phyloP scores from a whole-genome alignment of 2,888 invertebrate species.

The Ceraclea dissimilis region DNA sequence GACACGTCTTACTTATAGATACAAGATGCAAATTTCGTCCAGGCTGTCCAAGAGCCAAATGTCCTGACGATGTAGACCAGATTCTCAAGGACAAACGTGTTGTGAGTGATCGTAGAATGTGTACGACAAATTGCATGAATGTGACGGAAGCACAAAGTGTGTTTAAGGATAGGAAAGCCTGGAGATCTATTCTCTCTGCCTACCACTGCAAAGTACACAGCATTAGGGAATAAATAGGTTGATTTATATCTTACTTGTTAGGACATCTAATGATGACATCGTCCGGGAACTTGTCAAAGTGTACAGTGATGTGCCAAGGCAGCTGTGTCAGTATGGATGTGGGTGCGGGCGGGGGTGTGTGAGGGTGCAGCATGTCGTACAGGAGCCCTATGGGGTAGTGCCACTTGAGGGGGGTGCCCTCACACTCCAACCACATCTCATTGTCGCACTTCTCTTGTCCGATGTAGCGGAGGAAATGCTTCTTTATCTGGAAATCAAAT shows the following conservation, averaged over 20 bases:
- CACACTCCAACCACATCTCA: constrained; percentile 92
- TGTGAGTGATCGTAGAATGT: too few species aligned
- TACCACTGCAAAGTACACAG: too few species aligned
- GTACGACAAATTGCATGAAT: too few species aligned
- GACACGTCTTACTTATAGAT: too few species aligned
- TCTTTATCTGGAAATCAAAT: constrained; percentile 61
- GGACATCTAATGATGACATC: constrained; percentile 78
- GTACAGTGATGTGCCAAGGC: constrained; percentile 91
- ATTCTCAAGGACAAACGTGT: too few species aligned
- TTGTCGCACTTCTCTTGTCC: constrained; percentile 73
- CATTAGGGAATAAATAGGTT: too few species aligned
- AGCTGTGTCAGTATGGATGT: constrained; percentile 58
- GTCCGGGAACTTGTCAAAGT: constrained; percentile 92
- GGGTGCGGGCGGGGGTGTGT: constrained; percentile 29
- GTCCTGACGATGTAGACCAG: too few species aligned
- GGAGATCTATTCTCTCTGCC: too few species aligned
- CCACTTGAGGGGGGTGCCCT: constrained; percentile 88
- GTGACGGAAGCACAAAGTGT: too few species aligned
- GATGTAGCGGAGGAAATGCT: constrained; percentile 79
- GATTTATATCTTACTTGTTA: constrained; percentile 63
- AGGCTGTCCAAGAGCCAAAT: too few species aligned
- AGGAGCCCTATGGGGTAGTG: constrained; percentile 83
- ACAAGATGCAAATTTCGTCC: too few species aligned
- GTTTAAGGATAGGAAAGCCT: too few species aligned
- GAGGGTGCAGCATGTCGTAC: constrained; percentile 60